These are phyloP conservation scores for Antheraea assamensis DNA, from an alignment of 2,888 invertebrate species.

Conservation along the genomic window DNA sequence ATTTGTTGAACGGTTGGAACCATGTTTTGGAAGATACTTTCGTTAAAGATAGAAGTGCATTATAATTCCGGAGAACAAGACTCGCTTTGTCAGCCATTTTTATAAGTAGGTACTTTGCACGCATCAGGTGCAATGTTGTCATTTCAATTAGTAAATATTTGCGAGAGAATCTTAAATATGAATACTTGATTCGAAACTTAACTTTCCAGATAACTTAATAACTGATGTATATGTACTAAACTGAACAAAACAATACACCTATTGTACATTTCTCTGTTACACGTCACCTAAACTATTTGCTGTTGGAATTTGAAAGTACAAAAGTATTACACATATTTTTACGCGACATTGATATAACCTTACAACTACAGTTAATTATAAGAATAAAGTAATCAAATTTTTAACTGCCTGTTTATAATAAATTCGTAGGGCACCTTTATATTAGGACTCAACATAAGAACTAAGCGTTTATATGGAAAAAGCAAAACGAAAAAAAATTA, in stretches of 20 bases:
- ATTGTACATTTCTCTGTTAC: background rate
- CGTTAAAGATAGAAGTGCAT: background rate
- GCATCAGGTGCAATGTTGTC: background rate
- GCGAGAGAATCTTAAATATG: background rate
- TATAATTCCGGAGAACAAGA: background rate
- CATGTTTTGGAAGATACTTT: background rate
- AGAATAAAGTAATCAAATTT: background rate
- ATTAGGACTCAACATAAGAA: too few species aligned
- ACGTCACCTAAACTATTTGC: background rate
- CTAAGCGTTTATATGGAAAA: too few species aligned
- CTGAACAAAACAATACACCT: background rate
- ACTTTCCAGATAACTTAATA: background rate
- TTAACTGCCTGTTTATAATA: background rate
- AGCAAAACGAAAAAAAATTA: too few species aligned
- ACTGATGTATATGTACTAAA: background rate
- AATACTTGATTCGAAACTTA: background rate
- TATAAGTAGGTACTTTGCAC: background rate
- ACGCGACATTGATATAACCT: background rate
- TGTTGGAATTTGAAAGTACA: background rate
- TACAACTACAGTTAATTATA: background rate
- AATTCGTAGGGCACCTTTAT: too few species aligned
- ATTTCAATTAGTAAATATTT: background rate
- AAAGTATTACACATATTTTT: background rate
- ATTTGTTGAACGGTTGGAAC: too few species aligned
- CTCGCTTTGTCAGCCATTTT: background rate